Percentiles rank a stretch among this genome's conserved stretches.
Evolutionary conservation across 2,888 invertebrate species (phyloP).

Genomic region (Rhamphomyia laevipes): DNA sequence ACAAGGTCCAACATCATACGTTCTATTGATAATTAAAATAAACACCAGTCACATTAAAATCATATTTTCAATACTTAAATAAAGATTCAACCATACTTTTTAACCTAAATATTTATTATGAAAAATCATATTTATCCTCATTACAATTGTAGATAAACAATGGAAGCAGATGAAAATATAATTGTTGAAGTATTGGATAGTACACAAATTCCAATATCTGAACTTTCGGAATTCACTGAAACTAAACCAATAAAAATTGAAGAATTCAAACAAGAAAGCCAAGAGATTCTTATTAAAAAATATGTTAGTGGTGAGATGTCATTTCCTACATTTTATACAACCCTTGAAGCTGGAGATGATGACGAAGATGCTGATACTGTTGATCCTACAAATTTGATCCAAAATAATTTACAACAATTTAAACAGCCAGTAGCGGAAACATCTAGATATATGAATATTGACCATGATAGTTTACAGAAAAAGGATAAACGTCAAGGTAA

Average conservation of each 20-base stretch:
- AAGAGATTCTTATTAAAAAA: constrained; percentile 50
- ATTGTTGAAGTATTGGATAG: constrained; percentile 13
- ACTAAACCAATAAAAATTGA: constrained; percentile 26
- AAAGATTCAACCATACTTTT: no score
- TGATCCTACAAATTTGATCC: constrained; percentile 9
- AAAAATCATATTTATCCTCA: no score
- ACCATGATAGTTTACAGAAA: constrained; percentile 8
- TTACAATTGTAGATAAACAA: not conserved
- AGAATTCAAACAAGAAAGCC: constrained; percentile 22
- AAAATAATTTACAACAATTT: not conserved
- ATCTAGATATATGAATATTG: not conserved
- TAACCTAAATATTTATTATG: no score
- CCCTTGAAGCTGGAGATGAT: constrained; percentile 40
- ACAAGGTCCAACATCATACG: no score
- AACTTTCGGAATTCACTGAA: constrained; percentile 31
- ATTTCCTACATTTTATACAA: constrained; percentile 50
- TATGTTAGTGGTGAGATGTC: constrained; percentile 60
- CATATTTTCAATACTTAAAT: no score
- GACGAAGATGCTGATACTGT: constrained; percentile 20
- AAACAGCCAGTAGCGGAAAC: not conserved
- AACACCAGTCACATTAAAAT: no score
- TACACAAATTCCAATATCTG: constrained; percentile 18
- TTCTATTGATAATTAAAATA: no score
- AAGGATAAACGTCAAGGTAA: constrained; percentile 2
- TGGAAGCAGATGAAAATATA: not conserved